Conservation (phyloP, 2,797 vertebrate species). For the Furcifer pardalis region DNA sequence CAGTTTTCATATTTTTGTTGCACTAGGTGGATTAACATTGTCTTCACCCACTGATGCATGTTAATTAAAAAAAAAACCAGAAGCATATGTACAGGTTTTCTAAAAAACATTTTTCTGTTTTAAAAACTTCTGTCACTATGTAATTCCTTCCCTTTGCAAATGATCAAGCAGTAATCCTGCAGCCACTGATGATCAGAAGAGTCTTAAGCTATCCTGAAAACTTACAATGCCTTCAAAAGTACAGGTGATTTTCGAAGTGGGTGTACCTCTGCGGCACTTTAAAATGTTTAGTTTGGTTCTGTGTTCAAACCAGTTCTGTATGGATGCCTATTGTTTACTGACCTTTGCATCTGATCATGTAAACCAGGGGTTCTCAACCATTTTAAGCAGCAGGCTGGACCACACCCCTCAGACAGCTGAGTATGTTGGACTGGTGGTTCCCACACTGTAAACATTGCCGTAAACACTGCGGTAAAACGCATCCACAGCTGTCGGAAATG, state of each 20-base stretch:
- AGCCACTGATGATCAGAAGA: background rate
- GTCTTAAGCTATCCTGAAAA: background rate
- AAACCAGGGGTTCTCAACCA: no score
- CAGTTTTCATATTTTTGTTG: no score
- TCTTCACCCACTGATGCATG: no score
- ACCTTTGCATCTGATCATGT: background rate
- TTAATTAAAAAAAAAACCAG: no score
- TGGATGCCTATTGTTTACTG: background rate
- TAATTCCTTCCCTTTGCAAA: background rate
- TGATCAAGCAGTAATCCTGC: background rate
- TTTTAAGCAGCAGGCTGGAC: no score
- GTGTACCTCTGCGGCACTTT: background rate
- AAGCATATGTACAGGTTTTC: background rate
- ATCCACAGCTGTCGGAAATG: no score
- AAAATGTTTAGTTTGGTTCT: background rate
- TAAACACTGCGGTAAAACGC: no score
- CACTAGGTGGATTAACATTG: no score
- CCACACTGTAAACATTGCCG: no score
- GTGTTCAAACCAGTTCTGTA: background rate
- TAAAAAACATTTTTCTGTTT: background rate
- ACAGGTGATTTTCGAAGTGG: background rate
- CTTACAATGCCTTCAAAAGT: background rate
- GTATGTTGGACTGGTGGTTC: no score
- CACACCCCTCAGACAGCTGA: no score
- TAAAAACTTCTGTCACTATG: background rate